These are phyloP conservation scores for Drosophila burlai DNA, from an alignment of 1,140 invertebrate genomes.

Conservation along the genomic window DNA sequence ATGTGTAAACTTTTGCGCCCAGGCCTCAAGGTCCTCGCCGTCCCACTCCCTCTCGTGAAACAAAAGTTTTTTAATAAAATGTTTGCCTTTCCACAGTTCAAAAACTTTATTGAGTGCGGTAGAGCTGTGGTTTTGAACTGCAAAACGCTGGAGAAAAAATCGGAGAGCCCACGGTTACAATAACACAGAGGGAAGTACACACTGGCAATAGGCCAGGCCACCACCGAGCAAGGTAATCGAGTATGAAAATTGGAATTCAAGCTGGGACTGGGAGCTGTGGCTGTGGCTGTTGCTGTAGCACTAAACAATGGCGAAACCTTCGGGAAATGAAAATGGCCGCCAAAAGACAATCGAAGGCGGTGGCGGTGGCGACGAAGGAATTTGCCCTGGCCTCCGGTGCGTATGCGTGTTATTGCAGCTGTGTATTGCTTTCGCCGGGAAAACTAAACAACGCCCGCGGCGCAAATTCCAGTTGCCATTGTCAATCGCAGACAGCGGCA, in stretches of 20 bases:
- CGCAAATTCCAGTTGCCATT: conserved; percentile 56
- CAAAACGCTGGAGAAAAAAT: conserved; percentile 9
- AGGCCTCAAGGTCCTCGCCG: conserved; percentile 36
- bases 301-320: conserved; percentile 41
- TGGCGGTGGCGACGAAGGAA: conserved; percentile 25
- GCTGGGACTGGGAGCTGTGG: conserved; percentile 9
- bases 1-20: conserved; percentile 77
- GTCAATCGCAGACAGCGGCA: conserved; percentile 59
- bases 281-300: background rate
- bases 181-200: conserved; percentile 39
- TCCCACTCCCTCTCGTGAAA: conserved; percentile 57
- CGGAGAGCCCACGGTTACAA: conserved; percentile 34
- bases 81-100: conserved; percentile 73
- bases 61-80: conserved; percentile 84
- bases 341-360: conserved; percentile 57
- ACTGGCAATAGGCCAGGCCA: conserved; percentile 51
- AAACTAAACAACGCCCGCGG: conserved; percentile 65
- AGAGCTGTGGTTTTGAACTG: conserved; percentile 1
- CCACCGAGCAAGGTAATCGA: conserved; percentile 71
- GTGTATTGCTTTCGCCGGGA: conserved; percentile 27
- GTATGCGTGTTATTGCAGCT: conserved; percentile 68
- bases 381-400: conserved; percentile 47
- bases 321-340: conserved; percentile 63
- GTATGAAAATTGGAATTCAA: conserved; percentile 82
- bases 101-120: conserved; percentile 58